Evolutionary conservation across 2,888 invertebrate species (phyloP).

Genomic region (Drosophila pseudotalamancana): DNA sequence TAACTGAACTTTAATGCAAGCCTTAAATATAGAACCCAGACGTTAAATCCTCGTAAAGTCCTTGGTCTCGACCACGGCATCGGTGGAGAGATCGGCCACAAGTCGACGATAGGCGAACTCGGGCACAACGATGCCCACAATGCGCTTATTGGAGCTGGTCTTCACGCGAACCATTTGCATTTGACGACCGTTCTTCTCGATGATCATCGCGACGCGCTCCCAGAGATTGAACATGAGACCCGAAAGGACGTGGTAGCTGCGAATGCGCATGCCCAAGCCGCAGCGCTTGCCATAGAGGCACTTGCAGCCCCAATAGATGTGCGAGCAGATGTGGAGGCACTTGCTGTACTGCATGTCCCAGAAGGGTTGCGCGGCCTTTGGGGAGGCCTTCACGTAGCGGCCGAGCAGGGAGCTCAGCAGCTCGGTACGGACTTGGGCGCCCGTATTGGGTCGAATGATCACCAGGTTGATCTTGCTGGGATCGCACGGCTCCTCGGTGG

Average conservation of each 20-base stretch:
- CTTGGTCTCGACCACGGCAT: slow-evolving; percentile 87
- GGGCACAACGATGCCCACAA: slow-evolving; percentile 96
- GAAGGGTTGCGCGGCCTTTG: slow-evolving; percentile 91
- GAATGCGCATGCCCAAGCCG: slow-evolving; percentile 95
- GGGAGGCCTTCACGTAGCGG: slow-evolving; percentile 92
- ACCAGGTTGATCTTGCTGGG: slow-evolving; percentile 87
- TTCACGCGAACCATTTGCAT: slow-evolving; percentile 98
- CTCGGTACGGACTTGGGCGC: slow-evolving; percentile 92
- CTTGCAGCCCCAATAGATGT: slow-evolving; percentile 95
- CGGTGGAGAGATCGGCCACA: slow-evolving; percentile 90
- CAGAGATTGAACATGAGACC: slow-evolving; percentile 99
- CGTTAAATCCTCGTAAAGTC: background rate
- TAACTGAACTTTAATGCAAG: no score
- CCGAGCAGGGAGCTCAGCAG: slow-evolving; percentile 91
- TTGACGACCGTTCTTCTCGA: slow-evolving; percentile 91
- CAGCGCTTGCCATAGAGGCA: slow-evolving; percentile 92
- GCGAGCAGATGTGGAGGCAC: slow-evolving; percentile 93
- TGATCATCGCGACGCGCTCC: slow-evolving; percentile 95
- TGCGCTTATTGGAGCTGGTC: slow-evolving; percentile 92
- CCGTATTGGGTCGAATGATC: slow-evolving; percentile 95
- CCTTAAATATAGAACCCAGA: background rate
- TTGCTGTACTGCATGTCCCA: slow-evolving; percentile 96
- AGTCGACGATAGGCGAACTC: slow-evolving; percentile 93
- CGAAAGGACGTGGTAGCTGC: slow-evolving; percentile 96
- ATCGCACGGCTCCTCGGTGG: slow-evolving; percentile 55